Percentiles rank a stretch among this genome's conserved stretches.
Evolutionary conservation across 2,113 vertebrate species (phyloP).

Genomic region (Embiotoca jacksoni): DNA sequence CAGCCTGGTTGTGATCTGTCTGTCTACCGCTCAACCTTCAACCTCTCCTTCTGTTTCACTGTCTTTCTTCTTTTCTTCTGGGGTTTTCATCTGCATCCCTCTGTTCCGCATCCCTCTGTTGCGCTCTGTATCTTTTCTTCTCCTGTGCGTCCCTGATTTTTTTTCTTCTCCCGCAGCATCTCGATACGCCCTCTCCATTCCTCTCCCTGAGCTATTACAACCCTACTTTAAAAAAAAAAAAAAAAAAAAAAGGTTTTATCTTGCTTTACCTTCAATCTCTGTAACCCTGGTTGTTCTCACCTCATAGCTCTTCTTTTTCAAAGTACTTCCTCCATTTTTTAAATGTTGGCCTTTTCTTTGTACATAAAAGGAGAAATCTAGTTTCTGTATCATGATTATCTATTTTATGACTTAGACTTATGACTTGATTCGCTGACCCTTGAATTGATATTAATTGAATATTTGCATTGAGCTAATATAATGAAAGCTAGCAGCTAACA

Average conservation of each 20-base stretch:
- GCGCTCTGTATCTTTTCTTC: conserved; percentile 36
- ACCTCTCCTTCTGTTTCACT: conserved; percentile 78
- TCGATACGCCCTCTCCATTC: conserved; percentile 39
- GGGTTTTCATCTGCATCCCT: conserved; percentile 48
- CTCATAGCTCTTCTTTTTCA: conserved; percentile 30
- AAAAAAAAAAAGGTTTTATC: not conserved
- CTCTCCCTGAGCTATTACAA: conserved; percentile 42
- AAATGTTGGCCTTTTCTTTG: conserved; percentile 8
- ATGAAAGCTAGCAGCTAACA: too few species aligned
- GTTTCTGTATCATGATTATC: too few species aligned
- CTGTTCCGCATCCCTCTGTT: conserved; percentile 39
- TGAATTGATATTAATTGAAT: too few species aligned
- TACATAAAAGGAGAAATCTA: not conserved
- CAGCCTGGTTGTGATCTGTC: conserved; percentile 78
- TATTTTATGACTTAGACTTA: too few species aligned
- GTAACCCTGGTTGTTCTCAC: conserved; percentile 39
- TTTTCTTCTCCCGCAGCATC: conserved; percentile 34
- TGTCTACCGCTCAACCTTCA: conserved; percentile 81
- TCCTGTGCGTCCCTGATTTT: conserved; percentile 1
- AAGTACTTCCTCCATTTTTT: conserved; percentile 3
- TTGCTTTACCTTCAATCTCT: conserved; percentile 36
- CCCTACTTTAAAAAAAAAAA: not conserved
- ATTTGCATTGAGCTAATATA: too few species aligned
- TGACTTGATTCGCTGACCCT: too few species aligned
- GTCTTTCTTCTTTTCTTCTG: conserved; percentile 43